These are phyloP conservation scores for Habrosyne pyritoides DNA, from an alignment of 2,888 invertebrate species.

Conservation along the genomic window DNA sequence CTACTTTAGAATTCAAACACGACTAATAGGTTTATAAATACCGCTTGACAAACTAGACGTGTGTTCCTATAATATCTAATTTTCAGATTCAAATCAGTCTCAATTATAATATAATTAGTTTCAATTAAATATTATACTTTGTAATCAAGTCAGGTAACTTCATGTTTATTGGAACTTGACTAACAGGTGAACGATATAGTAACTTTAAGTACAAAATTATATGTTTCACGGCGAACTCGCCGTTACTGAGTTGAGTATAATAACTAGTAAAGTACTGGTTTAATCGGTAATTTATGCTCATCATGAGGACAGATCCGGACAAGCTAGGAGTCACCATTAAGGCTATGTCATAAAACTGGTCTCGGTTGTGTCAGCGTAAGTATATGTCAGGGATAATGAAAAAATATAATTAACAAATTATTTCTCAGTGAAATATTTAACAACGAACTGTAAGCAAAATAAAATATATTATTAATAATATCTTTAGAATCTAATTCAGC, in stretches of 20 bases:
- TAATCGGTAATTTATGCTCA: slow-evolving; percentile 59
- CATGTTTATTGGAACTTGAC: background rate
- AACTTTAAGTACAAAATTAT: background rate
- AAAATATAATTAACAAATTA: slow-evolving; percentile 17
- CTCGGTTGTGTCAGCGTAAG: slow-evolving; percentile 47
- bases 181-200: background rate
- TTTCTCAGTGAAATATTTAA: too few species aligned
- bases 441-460: too few species aligned
- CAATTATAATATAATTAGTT: background rate
- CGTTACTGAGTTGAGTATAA: slow-evolving; percentile 51
- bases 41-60: too few species aligned
- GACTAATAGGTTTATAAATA: too few species aligned
- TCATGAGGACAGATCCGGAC: slow-evolving; percentile 57
- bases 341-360: slow-evolving; percentile 64
- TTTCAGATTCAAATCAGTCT: background rate
- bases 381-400: slow-evolving; percentile 24
- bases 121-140: too few species aligned
- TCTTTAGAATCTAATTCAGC: too few species aligned
- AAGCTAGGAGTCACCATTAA: slow-evolving; percentile 56
- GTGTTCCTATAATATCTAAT: too few species aligned
- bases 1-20: too few species aligned
- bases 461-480: too few species aligned
- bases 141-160: background rate
- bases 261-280: slow-evolving; percentile 46
- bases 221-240: slow-evolving; percentile 27